Conservation (phyloP, 2,888 invertebrate genomes). For the Xestia xanthographa region DNA sequence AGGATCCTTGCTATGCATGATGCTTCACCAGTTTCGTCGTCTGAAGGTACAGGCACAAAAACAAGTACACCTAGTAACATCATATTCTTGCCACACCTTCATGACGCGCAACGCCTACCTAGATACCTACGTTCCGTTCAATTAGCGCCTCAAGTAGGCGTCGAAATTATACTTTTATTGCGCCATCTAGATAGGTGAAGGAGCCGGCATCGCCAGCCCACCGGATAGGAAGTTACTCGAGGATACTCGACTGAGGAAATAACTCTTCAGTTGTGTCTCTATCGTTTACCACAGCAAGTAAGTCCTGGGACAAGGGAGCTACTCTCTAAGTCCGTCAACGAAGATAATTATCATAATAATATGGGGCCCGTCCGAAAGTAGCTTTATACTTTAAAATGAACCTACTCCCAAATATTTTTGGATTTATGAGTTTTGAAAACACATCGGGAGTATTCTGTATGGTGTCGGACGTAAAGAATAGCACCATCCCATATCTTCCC, state of each 20-base stretch:
- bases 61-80: not conserved
- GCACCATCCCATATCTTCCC: too few relatives aligned
- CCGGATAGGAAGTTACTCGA: too few relatives aligned
- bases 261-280: not conserved
- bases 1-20: not conserved
- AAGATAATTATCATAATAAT: too few relatives aligned
- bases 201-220: not conserved
- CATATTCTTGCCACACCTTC: constrained; percentile 36
- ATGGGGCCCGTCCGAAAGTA: too few relatives aligned
- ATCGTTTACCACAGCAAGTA: not conserved
- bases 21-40: not conserved
- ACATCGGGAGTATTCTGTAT: too few relatives aligned
- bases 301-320: not conserved
- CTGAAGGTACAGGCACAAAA: not conserved
- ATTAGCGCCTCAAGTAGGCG: constrained; percentile 39
- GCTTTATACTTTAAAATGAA: too few relatives aligned
- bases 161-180: constrained; percentile 21
- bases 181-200: not conserved
- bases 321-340: too few relatives aligned
- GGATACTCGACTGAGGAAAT: not conserved
- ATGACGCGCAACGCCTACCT: constrained; percentile 38
- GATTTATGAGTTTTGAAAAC: too few relatives aligned
- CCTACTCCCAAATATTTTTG: too few relatives aligned
- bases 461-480: too few relatives aligned
- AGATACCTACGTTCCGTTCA: constrained; percentile 28